A percentile compares a stretch with the other conserved stretches of the same genome.
Conservation (phyloP, 2,113 vertebrate species). For the Takifugu flavidus region DNA sequence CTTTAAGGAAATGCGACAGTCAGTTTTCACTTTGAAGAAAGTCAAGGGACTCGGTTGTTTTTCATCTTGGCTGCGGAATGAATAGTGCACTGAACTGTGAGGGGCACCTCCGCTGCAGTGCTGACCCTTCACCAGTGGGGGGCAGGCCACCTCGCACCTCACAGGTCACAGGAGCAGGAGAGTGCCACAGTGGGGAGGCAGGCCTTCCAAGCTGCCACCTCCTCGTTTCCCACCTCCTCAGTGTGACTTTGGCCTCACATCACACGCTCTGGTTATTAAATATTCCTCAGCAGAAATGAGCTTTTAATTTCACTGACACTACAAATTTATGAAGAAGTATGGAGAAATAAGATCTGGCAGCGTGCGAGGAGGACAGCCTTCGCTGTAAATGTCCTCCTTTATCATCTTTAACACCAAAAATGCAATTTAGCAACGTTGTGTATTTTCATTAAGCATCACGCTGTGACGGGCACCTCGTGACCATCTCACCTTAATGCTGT, state of each 20-base stretch:
- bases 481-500: slow-evolving; percentile 59
- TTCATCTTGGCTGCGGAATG: slow-evolving; percentile 51
- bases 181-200: slow-evolving; percentile 47
- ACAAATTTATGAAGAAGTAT: slow-evolving; percentile 65
- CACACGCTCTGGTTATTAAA: slow-evolving; percentile 55
- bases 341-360: slow-evolving; percentile 61
- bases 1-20: slow-evolving; percentile 41
- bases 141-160: slow-evolving; percentile 58
- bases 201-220: slow-evolving; percentile 60
- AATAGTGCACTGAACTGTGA: slow-evolving; percentile 66
- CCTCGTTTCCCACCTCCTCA: slow-evolving; percentile 46
- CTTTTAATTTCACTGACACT: slow-evolving; percentile 69
- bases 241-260: slow-evolving; percentile 67
- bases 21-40: slow-evolving; percentile 64
- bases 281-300: slow-evolving; percentile 54
- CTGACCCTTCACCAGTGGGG: slow-evolving; percentile 72
- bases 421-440: slow-evolving; percentile 55
- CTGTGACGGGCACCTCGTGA: slow-evolving; percentile 61
- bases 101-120: slow-evolving; percentile 60
- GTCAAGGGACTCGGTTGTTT: slow-evolving; percentile 47
- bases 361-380: slow-evolving; percentile 30
- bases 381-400: slow-evolving; percentile 59
- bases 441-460: slow-evolving; percentile 64
- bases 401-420: slow-evolving; percentile 67
- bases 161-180: slow-evolving; percentile 46